Conservation (phyloP, 2,888 invertebrate genomes). For the Digitonthophagus gazella region DNA sequence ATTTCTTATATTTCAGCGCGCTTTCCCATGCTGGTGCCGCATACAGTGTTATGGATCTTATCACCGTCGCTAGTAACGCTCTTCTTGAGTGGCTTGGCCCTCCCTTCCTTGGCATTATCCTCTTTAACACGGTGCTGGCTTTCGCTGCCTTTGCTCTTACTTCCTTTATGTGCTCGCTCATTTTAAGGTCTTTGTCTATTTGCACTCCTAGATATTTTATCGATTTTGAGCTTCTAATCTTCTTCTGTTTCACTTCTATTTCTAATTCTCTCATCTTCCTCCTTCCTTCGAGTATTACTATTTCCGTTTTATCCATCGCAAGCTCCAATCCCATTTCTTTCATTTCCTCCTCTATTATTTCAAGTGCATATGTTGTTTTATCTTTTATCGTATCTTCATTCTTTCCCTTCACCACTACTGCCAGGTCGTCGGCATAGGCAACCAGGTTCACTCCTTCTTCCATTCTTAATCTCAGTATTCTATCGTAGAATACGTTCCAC, state of each 20-base stretch:
- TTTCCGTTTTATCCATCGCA: conserved; percentile 1
- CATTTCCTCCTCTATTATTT: neutral
- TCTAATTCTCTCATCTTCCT: neutral
- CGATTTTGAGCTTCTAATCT: neutral
- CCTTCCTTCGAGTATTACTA: neutral
- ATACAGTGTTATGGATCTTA: too few species aligned
- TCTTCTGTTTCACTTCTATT: neutral
- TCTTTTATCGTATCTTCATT: neutral
- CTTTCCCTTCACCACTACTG: neutral
- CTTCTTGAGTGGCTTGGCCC: neutral
- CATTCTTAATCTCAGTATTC: neutral
- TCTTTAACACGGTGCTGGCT: neutral
- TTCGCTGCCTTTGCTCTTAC: neutral
- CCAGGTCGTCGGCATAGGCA: conserved; percentile 17
- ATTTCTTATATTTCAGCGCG: neutral
- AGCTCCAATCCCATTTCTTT: neutral
- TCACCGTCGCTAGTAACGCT: neutral
- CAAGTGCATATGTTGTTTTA: neutral
- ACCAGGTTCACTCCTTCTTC: neutral
- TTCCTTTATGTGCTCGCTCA: neutral
- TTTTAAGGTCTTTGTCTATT: neutral
- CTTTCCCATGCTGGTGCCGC: too few species aligned
- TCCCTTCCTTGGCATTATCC: conserved; percentile 2
- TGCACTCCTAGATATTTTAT: conserved; percentile 6
- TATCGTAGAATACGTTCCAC: neutral